Evolutionary conservation across 2,113 vertebrate genomes (phyloP).

Genomic region (Prionailurus bengalensis): DNA sequence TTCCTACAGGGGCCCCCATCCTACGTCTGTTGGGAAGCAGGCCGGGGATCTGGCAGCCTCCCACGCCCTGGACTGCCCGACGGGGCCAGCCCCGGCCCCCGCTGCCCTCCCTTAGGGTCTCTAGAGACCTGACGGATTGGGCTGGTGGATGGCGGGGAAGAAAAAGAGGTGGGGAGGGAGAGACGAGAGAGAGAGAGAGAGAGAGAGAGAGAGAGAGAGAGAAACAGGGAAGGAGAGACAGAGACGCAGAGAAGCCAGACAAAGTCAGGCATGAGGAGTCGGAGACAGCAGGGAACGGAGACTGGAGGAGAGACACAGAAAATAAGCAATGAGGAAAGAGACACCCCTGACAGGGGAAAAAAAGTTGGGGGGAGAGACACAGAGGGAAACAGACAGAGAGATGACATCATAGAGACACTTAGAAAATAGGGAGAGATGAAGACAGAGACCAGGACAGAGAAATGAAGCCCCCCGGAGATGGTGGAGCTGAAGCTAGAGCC

Average conservation of each 20-base stretch:
- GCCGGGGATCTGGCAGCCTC: constrained; percentile 61
- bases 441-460: background rate
- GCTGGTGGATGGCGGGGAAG: background rate
- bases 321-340: background rate
- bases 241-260: background rate
- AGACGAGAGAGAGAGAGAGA: background rate
- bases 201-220: background rate
- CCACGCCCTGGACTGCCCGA: constrained; percentile 53
- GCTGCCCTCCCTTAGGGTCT: constrained; percentile 1
- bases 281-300: background rate
- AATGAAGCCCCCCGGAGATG: background rate
- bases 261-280: background rate
- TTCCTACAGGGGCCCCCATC: background rate
- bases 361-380: background rate
- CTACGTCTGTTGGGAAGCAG: constrained; percentile 31
- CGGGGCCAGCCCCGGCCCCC: constrained; percentile 34
- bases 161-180: background rate
- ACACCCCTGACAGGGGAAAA: background rate
- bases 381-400: background rate
- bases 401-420: background rate
- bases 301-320: background rate
- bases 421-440: background rate
- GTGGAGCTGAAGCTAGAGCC: background rate
- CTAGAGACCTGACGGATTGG: constrained; percentile 42
- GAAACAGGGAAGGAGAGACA: background rate